phyloP scores from a whole-genome alignment of 2,113 vertebrate species.

The Seriola aureovittata region DNA sequence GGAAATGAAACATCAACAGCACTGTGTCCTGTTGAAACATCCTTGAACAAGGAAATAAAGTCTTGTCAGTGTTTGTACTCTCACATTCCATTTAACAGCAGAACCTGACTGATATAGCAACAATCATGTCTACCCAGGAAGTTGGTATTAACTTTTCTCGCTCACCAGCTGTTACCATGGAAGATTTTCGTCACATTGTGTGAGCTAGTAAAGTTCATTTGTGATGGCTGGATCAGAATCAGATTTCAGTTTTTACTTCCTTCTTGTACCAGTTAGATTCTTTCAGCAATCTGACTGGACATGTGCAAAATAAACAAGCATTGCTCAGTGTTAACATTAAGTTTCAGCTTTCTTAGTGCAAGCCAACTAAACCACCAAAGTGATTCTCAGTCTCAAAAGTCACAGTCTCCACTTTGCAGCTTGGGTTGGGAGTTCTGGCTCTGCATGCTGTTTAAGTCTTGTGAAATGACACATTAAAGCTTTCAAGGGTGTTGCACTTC shows the following conservation, averaged over 20 bases:
- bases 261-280: too few species aligned
- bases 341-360: neutral
- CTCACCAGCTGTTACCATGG: neutral
- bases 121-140: neutral
- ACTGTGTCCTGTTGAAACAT: neutral
- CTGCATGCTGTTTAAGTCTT: neutral
- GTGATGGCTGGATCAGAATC: neutral
- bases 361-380: neutral
- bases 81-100: neutral
- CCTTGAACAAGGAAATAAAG: neutral
- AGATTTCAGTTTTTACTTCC: neutral
- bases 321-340: neutral
- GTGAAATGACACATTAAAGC: neutral
- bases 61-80: neutral
- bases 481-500: too few species aligned
- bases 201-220: neutral
- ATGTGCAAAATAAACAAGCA: neutral
- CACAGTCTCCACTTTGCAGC: neutral
- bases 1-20: neutral
- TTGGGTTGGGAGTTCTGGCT: neutral
- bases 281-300: neutral
- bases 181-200: neutral
- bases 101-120: conserved; percentile 3
- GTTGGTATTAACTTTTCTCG: neutral
- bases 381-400: neutral